phyloP scores from a whole-genome alignment of 2,888 invertebrate genomes.

The Drosophila diplacantha region DNA sequence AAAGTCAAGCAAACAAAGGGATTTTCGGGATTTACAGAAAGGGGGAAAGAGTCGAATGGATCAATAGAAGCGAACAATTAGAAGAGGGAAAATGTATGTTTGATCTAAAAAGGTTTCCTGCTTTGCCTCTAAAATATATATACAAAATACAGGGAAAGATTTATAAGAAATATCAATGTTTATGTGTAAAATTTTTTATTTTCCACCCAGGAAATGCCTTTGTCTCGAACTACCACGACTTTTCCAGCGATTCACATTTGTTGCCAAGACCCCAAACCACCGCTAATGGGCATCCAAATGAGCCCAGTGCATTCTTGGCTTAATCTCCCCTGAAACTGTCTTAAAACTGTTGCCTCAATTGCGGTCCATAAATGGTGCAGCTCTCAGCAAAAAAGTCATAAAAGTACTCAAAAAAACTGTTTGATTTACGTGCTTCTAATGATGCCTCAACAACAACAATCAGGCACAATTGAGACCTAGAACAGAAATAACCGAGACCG shows the following conservation, averaged over 20 bases:
- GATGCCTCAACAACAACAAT: slow-evolving; percentile 56
- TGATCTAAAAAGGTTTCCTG: background rate
- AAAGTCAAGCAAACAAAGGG: slow-evolving; percentile 27
- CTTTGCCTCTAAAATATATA: background rate
- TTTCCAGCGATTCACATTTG: background rate
- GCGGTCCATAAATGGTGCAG: slow-evolving; percentile 32
- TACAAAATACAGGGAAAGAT: background rate
- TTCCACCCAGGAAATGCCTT: background rate
- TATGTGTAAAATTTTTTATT: background rate
- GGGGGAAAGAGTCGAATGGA: background rate
- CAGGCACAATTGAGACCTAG: slow-evolving; percentile 50
- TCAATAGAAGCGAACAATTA: background rate
- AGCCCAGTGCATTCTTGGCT: slow-evolving; percentile 10
- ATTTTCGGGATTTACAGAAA: slow-evolving; percentile 2
- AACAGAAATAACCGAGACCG: slow-evolving; percentile 38
- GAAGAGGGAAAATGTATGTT: background rate
- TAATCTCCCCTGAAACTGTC: slow-evolving; percentile 19
- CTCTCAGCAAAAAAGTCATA: slow-evolving; percentile 32
- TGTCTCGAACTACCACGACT: no score
- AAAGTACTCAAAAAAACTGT: slow-evolving; percentile 22
- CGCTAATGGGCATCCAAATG: slow-evolving; percentile 3
- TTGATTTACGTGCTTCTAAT: slow-evolving; percentile 68
- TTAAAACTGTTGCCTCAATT: slow-evolving; percentile 13
- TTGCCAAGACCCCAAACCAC: background rate
- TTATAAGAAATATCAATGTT: no score